Percentiles rank a stretch among this genome's conserved stretches.
Evolutionary conservation across 2,797 vertebrate species (phyloP).

Genomic region (Poeciliopsis gracilis): DNA sequence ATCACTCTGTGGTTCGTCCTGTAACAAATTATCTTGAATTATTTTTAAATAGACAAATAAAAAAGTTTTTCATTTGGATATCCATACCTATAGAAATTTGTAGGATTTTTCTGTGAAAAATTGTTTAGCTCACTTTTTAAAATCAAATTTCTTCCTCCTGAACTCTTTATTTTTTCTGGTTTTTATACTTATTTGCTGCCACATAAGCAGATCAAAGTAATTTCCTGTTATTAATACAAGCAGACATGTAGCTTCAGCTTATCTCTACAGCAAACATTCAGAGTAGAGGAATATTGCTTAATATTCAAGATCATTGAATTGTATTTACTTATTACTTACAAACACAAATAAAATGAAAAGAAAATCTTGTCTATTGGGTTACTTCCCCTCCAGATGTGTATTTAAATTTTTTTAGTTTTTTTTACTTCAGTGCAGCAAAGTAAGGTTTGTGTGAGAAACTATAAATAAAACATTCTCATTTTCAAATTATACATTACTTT

Average conservation of each 20-base stretch:
- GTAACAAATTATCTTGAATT: neutral
- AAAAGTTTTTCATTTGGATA: neutral
- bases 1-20: neutral
- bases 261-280: neutral
- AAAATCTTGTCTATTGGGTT: conserved; percentile 33
- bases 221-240: conserved; percentile 11
- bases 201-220: neutral
- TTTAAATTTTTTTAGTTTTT: conserved; percentile 25
- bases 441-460: conserved; percentile 27
- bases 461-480: neutral
- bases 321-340: conserved; percentile 39
- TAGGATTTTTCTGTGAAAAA: neutral
- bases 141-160: neutral
- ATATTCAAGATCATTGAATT: conserved; percentile 28
- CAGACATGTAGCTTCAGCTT: conserved; percentile 9
- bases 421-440: conserved; percentile 26
- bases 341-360: conserved; percentile 48
- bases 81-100: neutral
- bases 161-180: neutral
- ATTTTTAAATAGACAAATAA: neutral
- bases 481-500: neutral
- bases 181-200: neutral
- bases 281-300: conserved; percentile 17
- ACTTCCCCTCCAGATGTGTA: conserved; percentile 16
- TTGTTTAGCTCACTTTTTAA: neutral